Evolutionary conservation across 2,888 invertebrate genomes (phyloP).

Genomic region (Dyspetes luteomarginatus): DNA sequence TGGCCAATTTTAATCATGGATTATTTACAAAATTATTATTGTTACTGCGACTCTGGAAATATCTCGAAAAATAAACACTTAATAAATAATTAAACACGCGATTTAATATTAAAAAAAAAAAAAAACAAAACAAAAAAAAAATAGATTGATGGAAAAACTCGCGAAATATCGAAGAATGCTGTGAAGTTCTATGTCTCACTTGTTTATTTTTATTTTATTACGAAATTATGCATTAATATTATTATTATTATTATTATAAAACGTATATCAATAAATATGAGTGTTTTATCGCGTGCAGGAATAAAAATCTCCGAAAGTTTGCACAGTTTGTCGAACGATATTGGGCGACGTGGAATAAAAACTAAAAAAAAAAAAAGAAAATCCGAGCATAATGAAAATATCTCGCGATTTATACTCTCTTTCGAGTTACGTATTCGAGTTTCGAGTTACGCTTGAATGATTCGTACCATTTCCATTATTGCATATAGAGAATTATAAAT

Average conservation of each 20-base stretch:
- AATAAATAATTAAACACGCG: conserved; percentile 34
- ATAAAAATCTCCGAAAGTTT: not conserved
- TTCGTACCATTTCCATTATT: conserved; percentile 33
- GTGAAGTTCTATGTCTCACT: conserved; percentile 58
- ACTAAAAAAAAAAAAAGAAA: not conserved
- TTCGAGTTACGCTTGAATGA: conserved; percentile 44
- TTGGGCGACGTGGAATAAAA: not conserved
- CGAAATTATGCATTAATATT: conserved; percentile 56
- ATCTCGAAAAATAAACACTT: not conserved
- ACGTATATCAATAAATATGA: conserved; percentile 17
- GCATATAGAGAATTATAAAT: conserved; percentile 26
- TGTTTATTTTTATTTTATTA: conserved; percentile 66
- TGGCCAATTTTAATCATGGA: not conserved
- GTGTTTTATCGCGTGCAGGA: conserved; percentile 25
- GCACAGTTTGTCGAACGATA: conserved; percentile 28
- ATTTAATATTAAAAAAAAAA: conserved; percentile 35
- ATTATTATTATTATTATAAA: conserved; percentile 41
- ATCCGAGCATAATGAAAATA: not conserved
- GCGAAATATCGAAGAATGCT: conserved; percentile 59
- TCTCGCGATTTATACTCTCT: not conserved
- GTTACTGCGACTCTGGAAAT: conserved; percentile 32
- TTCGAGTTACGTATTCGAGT: conserved; percentile 27
- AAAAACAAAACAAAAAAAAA: conserved; percentile 19
- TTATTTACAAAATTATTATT: conserved; percentile 3
- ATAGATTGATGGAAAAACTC: conserved; percentile 27